A percentile compares a stretch with the other conserved stretches of the same genome.
phyloP scores from a whole-genome alignment of 2,797 vertebrate species.

The Brachyalestes nurse region DNA sequence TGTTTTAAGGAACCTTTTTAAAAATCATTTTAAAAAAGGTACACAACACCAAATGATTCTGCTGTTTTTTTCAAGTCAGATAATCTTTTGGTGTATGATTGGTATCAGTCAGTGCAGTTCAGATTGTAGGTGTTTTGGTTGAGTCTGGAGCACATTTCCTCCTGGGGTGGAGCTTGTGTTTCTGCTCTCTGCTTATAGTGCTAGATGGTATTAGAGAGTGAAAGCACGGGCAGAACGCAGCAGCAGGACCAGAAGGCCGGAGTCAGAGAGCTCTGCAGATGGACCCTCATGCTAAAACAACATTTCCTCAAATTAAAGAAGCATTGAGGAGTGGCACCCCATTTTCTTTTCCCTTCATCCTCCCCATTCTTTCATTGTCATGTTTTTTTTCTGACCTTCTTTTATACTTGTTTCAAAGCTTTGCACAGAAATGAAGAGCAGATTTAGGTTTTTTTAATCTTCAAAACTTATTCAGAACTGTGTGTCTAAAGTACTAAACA shows the following conservation, averaged over 20 bases:
- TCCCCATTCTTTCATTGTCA: constrained; percentile 31
- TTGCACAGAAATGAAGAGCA: constrained; percentile 53
- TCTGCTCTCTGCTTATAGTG: not conserved
- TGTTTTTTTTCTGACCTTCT: constrained; percentile 30
- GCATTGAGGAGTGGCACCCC: not conserved
- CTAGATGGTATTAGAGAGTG: not conserved
- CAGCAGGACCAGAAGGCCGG: not conserved
- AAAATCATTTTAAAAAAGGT: too few species aligned
- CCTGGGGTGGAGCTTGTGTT: not conserved
- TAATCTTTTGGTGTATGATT: not conserved
- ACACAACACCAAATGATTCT: too few species aligned
- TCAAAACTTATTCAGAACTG: constrained; percentile 38
- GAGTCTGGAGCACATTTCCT: not conserved
- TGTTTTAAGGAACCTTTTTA: too few species aligned
- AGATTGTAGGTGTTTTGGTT: not conserved
- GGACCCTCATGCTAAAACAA: not conserved
- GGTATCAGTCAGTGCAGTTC: not conserved
- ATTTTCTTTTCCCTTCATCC: constrained; percentile 17
- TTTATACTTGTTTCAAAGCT: constrained; percentile 35
- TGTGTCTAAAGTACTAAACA: constrained; percentile 35
- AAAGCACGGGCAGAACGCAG: not conserved
- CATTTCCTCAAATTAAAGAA: constrained; percentile 3
- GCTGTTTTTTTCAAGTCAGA: too few species aligned
- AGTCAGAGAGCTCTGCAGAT: not conserved
- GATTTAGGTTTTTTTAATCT: constrained; percentile 43